Conservation (phyloP, 2,113 vertebrate genomes). For the Piaya cayana region DNA sequence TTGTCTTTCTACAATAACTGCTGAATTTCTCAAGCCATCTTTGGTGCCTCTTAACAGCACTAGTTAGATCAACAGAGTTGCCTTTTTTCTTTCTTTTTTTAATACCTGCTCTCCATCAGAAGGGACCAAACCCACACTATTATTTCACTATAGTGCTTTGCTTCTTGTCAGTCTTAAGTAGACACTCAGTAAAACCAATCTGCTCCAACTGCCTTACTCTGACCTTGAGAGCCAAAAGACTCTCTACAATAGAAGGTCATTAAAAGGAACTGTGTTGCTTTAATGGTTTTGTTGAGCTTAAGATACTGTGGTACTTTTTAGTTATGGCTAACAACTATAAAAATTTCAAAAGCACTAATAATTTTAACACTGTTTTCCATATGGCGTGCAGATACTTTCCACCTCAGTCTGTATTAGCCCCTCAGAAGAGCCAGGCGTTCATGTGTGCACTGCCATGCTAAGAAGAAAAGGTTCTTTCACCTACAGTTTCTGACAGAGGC, state of each 20-base stretch:
- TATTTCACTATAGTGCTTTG: not conserved
- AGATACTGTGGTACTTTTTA: not conserved
- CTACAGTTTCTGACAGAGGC: not conserved
- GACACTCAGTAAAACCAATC: not conserved
- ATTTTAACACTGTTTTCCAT: not conserved
- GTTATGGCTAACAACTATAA: rapidly evolving
- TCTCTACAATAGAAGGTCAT: not conserved
- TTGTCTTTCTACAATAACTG: not conserved
- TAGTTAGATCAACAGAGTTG: not conserved
- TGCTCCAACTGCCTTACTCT: not conserved
- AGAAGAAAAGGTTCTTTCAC: not conserved
- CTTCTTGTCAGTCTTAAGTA: not conserved
- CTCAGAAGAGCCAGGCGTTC: not conserved
- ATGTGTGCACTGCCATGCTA: not conserved
- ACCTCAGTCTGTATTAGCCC: not conserved
- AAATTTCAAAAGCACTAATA: not conserved
- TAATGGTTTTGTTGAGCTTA: not conserved
- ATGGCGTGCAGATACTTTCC: not conserved
- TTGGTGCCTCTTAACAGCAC: not conserved
- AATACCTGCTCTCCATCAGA: not conserved
- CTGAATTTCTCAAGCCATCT: not conserved
- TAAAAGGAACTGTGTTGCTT: not conserved
- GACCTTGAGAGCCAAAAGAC: not conserved
- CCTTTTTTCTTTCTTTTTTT: not conserved
- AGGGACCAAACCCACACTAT: not conserved